phyloP scores from a whole-genome alignment of 2,888 invertebrate genomes.

The Xestobium rufovillosum region DNA sequence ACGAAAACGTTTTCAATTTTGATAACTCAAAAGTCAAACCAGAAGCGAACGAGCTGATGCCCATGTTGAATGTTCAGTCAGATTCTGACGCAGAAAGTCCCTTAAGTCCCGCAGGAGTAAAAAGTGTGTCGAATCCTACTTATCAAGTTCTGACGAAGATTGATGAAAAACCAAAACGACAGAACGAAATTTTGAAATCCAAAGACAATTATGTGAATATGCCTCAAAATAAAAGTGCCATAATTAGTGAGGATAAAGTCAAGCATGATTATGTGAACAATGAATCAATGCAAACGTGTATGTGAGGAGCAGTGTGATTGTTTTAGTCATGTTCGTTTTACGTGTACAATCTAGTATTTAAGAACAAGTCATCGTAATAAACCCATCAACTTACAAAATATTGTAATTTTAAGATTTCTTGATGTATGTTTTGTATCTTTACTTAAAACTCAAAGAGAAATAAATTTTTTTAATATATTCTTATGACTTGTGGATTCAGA shows the following conservation, averaged over 20 bases:
- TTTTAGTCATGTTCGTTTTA: too few species aligned
- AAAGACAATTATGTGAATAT: constrained; percentile 49
- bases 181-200: constrained; percentile 31
- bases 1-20: constrained; percentile 42
- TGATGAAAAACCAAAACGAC: constrained; percentile 19
- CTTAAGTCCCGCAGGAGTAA: constrained; percentile 21
- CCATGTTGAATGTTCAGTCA: constrained; percentile 48
- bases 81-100: constrained; percentile 29
- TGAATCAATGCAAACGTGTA: too few species aligned
- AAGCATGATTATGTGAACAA: constrained; percentile 11
- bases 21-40: constrained; percentile 24
- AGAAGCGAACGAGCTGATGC: constrained; percentile 44
- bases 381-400: too few species aligned
- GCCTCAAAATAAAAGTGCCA: constrained; percentile 45
- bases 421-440: too few species aligned
- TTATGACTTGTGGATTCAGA: too few species aligned
- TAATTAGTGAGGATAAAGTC: constrained; percentile 24
- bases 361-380: too few species aligned
- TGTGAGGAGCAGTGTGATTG: too few species aligned
- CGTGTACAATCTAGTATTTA: too few species aligned
- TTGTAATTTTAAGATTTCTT: too few species aligned
- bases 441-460: too few species aligned
- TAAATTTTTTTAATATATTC: too few species aligned
- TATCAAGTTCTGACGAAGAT: constrained; percentile 35
- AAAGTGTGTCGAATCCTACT: constrained; percentile 39